A percentile compares a stretch with the other conserved stretches of the same genome.
Evolutionary conservation across 2,797 vertebrate species (phyloP).

Genomic region (Poeciliopsis presidionis): DNA sequence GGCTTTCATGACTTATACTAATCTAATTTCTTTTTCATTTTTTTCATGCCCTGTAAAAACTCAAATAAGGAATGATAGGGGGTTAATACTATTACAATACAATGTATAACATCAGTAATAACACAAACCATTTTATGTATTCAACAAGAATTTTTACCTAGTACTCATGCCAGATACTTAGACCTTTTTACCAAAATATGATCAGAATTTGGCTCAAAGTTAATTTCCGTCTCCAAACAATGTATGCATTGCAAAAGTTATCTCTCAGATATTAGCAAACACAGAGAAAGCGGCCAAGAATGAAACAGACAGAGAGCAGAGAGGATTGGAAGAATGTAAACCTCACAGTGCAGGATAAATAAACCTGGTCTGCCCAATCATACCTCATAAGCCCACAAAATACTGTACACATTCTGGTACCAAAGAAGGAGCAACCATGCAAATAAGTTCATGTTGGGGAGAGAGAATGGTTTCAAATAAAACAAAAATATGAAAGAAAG

Average conservation of each 20-base stretch:
- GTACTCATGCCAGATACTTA: conserved; percentile 7
- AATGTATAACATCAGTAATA: background rate
- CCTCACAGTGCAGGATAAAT: conserved; percentile 77
- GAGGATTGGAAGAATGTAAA: conserved; percentile 79
- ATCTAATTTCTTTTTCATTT: background rate
- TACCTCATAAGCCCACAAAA: conserved; percentile 73
- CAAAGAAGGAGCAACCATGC: conserved; percentile 65
- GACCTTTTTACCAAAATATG: conserved; percentile 11
- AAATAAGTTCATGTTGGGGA: conserved; percentile 60
- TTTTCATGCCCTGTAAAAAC: background rate
- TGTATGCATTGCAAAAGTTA: conserved; percentile 76
- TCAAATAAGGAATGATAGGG: background rate
- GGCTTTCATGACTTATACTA: background rate
- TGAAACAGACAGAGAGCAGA: conserved; percentile 72
- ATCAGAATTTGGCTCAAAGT: conserved; percentile 38
- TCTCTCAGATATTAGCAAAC: conserved; percentile 76
- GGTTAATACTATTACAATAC: background rate
- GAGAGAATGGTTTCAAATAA: conserved; percentile 50
- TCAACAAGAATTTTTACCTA: background rate
- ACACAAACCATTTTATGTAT: background rate
- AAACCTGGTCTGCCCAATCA: conserved; percentile 76
- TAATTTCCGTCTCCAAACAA: conserved; percentile 75
- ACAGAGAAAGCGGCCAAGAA: conserved; percentile 68
- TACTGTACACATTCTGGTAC: conserved; percentile 65
- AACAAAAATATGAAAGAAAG: conserved; percentile 59